These are phyloP conservation scores for Panurus biarmicus DNA, from an alignment of 2,113 vertebrate species.

Conservation along the genomic window DNA sequence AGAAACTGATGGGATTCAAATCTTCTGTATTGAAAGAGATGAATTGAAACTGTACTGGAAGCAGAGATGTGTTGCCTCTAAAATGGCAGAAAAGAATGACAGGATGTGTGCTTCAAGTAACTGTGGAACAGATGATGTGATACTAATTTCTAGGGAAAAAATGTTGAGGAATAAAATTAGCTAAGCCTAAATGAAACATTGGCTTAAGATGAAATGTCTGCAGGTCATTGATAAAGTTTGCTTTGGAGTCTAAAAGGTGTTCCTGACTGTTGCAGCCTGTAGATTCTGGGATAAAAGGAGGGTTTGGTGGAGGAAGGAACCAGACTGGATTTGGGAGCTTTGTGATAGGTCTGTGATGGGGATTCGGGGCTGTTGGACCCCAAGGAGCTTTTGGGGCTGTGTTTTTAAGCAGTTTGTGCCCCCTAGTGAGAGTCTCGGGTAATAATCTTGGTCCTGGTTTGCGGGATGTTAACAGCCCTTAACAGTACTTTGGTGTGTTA, in stretches of 20 bases:
- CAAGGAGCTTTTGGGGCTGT: fast-evolving
- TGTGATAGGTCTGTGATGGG: fast-evolving
- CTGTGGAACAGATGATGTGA: neutral
- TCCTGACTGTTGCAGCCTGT: neutral
- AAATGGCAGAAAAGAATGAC: neutral
- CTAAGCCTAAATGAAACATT: neutral
- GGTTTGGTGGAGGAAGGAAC: fast-evolving
- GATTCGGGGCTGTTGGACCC: neutral
- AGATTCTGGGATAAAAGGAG: neutral
- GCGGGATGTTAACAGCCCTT: neutral
- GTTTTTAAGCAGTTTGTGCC: neutral
- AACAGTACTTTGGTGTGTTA: neutral
- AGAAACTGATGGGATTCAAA: neutral
- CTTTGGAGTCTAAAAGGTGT: neutral
- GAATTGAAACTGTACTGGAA: neutral
- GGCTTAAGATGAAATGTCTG: neutral
- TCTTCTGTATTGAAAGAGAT: neutral
- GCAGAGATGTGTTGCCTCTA: neutral
- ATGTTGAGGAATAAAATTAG: neutral
- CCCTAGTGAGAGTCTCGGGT: neutral
- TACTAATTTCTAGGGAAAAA: neutral
- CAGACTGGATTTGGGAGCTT: neutral
- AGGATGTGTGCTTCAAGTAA: neutral
- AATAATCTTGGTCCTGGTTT: neutral
- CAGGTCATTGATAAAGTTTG: neutral